Evolutionary conservation across 2,113 vertebrate genomes (phyloP), one percentile per base, ranked within the genome.

Genomic region (Circaetus cinerascens): DNA sequence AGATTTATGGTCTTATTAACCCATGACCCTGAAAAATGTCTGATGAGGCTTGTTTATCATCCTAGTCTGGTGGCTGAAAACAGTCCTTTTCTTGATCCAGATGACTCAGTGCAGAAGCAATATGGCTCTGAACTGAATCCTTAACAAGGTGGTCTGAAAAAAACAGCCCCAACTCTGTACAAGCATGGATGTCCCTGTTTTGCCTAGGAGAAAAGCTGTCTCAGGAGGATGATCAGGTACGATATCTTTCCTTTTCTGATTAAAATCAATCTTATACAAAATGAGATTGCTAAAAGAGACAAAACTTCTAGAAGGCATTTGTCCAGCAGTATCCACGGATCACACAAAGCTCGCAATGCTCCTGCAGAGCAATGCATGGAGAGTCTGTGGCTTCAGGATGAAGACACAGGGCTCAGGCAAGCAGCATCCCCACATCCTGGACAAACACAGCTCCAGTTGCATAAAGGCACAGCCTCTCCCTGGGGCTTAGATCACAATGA

Each of bases 1-100:
- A 79, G 85, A 97, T 86, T 91, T 86, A 91, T 0, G 0, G 82
- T 91, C 68, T 73, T 92, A 64, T 94, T 94, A 97, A 92, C 81
- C 81, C 51, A 7, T 72, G 77, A 86, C 77, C 60, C 91, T 62
- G 60, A 86, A 87, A 88, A 57, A 13, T 36, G 55, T 67, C 91
- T 85, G 93, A 78, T 68, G 82, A 85, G 59, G 69, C n/a, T 48
- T 88, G 55, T 57, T 79, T 97, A 73, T 95, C 71, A 73, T 71
- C 79, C 46, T 46, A 69, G 48, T 64, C 66, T 91, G 41, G n/a
- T 21, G 45, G 74, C 46, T 93, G 57, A 38, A 72, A 85, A 73
- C 41, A 80, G 66, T 84, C 43, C n/a, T 86, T 57, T 46, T 69
- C 76, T 88, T 95, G 29, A 85, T 55, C 46, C 72, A 74, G 75